These are phyloP conservation scores for Vipera ursinii DNA, from an alignment of 2,797 vertebrate genomes.

Conservation along the genomic window DNA sequence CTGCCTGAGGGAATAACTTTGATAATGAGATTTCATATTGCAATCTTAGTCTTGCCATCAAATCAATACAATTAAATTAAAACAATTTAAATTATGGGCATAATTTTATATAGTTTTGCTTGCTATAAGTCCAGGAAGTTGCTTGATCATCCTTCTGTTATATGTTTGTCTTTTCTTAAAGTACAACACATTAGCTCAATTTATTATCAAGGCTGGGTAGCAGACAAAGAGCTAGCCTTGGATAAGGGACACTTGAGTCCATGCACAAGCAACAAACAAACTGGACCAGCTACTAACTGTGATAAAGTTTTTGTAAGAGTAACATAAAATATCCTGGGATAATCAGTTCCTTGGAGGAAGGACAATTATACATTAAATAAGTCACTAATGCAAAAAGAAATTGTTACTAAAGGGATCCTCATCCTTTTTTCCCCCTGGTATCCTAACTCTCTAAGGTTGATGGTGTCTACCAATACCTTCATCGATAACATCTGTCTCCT, in stretches of 20 bases:
- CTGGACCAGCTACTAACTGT: background rate
- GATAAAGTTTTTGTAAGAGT: background rate
- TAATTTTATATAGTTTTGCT: background rate
- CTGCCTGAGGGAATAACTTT: conserved; percentile 1
- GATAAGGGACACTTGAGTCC: background rate
- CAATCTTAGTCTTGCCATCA: conserved; percentile 1
- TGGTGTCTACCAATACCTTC: background rate
- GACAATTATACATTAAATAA: background rate
- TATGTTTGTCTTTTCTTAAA: background rate
- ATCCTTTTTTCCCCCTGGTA: background rate
- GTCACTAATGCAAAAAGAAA: background rate
- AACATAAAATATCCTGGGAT: background rate
- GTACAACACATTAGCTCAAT: background rate
- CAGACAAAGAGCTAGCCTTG: background rate
- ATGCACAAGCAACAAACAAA: background rate
- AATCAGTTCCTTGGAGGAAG: background rate
- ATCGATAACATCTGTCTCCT: background rate
- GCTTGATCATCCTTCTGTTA: background rate
- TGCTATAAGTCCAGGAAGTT: background rate
- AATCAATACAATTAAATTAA: conserved; percentile 21
- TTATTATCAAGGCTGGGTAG: background rate
- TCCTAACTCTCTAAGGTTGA: background rate
- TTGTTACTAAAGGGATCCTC: background rate
- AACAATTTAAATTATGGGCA: background rate
- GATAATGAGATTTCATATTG: conserved; percentile 31